Conservation (phyloP, 1,140 invertebrate species). For the Babylonia areolata region DNA sequence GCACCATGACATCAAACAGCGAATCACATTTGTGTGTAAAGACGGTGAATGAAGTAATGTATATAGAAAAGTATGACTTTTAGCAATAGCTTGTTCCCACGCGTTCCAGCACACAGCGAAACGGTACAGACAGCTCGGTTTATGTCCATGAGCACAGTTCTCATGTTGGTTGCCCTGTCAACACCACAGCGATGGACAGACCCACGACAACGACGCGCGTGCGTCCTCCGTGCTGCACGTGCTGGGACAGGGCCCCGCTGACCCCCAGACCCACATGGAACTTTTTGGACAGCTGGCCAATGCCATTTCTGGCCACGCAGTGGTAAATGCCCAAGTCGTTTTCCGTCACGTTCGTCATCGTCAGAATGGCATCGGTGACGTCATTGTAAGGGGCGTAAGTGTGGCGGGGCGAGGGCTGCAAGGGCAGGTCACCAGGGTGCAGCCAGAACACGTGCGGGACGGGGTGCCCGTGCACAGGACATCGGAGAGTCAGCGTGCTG, state of each 20-base stretch:
- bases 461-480: background rate
- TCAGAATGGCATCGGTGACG: background rate
- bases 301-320: background rate
- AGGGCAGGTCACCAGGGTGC: background rate
- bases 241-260: background rate
- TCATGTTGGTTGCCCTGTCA: too few relatives aligned
- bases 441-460: background rate
- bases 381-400: background rate
- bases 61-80: too few relatives aligned
- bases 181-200: background rate
- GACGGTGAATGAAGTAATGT: too few relatives aligned
- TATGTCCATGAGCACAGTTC: too few relatives aligned
- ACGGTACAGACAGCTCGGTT: too few relatives aligned
- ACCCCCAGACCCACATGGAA: background rate
- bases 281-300: background rate
- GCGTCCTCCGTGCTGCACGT: background rate
- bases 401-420: background rate
- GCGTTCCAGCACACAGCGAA: background rate
- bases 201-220: background rate
- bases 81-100: background rate
- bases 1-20: too few relatives aligned
- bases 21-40: too few relatives aligned
- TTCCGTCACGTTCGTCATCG: background rate
- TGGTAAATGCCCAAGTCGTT: background rate
- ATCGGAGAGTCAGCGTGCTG: background rate